Percentiles rank a stretch among this genome's conserved stretches.
Conservation (phyloP, 2,797 vertebrate genomes). For the Otolemur crassicaudatus region DNA sequence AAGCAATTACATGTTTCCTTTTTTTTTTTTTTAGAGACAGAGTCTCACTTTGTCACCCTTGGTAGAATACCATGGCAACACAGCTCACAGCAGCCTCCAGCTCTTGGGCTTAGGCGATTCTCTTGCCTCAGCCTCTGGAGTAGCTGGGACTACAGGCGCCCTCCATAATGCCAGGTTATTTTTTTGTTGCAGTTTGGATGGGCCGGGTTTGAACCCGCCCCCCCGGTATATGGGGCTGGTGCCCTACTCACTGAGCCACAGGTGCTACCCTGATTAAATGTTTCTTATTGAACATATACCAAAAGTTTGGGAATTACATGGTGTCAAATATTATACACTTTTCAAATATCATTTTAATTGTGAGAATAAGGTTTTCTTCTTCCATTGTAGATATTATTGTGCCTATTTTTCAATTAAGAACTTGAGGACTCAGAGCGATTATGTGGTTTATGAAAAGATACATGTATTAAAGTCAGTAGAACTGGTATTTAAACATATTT, state of each 20-base stretch:
- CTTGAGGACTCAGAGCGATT: background rate
- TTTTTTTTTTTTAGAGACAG: too few species aligned
- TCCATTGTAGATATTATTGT: background rate
- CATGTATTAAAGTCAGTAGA: background rate
- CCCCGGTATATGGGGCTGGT: too few species aligned
- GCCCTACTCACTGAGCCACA: too few species aligned
- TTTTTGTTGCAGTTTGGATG: too few species aligned
- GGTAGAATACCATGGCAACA: too few species aligned
- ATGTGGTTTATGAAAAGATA: background rate
- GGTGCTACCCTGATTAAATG: background rate
- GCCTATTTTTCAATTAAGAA: background rate
- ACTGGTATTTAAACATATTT: background rate
- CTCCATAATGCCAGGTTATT: too few species aligned
- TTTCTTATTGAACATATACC: background rate
- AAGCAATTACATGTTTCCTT: background rate
- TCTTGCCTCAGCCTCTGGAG: too few species aligned
- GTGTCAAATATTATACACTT: background rate
- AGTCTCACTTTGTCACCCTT: too few species aligned
- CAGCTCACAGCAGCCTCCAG: too few species aligned
- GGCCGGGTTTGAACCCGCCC: too few species aligned
- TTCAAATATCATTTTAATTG: background rate
- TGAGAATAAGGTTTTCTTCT: background rate
- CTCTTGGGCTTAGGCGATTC: too few species aligned
- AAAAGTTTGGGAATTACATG: background rate
- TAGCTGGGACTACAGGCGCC: too few species aligned